phyloP scores from a whole-genome alignment of 2,888 invertebrate species.

The Protophormia terraenovae region DNA sequence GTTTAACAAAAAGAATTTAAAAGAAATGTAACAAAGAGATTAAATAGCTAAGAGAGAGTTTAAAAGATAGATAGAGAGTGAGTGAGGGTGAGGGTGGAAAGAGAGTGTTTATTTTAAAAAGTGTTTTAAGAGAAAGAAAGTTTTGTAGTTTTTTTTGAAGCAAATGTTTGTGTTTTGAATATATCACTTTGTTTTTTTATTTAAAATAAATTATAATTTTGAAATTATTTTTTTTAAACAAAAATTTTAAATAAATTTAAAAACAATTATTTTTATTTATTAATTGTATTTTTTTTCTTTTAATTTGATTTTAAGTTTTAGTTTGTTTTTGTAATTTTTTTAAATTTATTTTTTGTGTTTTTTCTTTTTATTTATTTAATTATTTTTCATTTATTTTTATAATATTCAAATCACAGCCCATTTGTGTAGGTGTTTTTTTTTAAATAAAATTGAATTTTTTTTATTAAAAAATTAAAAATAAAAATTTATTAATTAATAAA shows the following conservation, averaged over 20 bases:
- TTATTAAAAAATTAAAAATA: neutral
- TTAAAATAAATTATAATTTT: slow-evolving; percentile 2
- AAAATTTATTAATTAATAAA: slow-evolving; percentile 37
- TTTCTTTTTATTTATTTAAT: slow-evolving; percentile 56
- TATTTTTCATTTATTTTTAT: slow-evolving; percentile 53
- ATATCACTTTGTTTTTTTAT: slow-evolving; percentile 29
- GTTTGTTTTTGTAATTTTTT: slow-evolving; percentile 30
- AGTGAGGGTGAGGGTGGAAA: neutral
- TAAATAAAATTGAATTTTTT: slow-evolving; percentile 46
- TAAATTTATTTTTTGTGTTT: slow-evolving; percentile 48
- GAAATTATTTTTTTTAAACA: neutral
- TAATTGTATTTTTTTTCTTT: slow-evolving; percentile 16
- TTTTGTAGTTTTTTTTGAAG: slow-evolving; percentile 14
- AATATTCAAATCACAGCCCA: slow-evolving; percentile 71
- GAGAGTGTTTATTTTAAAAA: slow-evolving; percentile 10
- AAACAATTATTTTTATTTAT: neutral
- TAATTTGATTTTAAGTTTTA: slow-evolving; percentile 51
- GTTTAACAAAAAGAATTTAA: too few species aligned
- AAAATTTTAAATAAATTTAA: slow-evolving; percentile 6
- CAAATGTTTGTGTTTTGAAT: slow-evolving; percentile 65
- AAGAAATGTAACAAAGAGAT: too few species aligned
- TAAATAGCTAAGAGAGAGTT: neutral
- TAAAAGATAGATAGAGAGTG: neutral
- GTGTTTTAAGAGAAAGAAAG: too few species aligned
- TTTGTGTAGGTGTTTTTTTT: slow-evolving; percentile 68